Evolutionary conservation across 2,888 invertebrate genomes (phyloP), one percentile per base, ranked within the genome.

Genomic region (Drosophila kuntzei): DNA sequence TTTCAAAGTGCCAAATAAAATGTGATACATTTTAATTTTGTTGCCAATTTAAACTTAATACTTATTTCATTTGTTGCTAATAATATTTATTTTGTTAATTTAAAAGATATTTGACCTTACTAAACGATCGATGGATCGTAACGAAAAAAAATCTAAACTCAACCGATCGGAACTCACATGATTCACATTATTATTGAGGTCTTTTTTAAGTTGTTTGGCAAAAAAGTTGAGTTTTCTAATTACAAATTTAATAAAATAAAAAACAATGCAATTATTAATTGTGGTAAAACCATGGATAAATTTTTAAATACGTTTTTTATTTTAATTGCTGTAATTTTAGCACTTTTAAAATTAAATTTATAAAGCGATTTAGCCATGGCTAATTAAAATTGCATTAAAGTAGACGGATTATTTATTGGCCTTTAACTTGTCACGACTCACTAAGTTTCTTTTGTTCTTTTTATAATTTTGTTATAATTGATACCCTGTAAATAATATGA

Each of bases 251-350:
- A 46, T 20, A 14, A 51, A 39, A 49, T 11, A 49, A 49, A 39
- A 49, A 22, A 32, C 11, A 25, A 27, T 39, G 53, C 34, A 58
- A 50, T 70, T 60, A 36, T 41, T 60, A 69, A 69, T 80, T 62
- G 59, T 47, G 54, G 29, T 57, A 50, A 68, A 69, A 7, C 50
- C 60, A 54, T 47, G 51, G 27, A 34, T 49, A 58, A 51, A 36
- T 53, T 41, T 43, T 32, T 41, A 27, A 16, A n/a, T n/a, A n/a
- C n/a, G n/a, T 27, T 44, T 11, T 46, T 37, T 63, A 66, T 60
- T 62, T 61, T 80, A 77, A 80, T 84, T 80, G 47, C 67, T 18
- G 74, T 55, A 46, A 67, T 85, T 81, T 80, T 79, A 71, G 82
- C 66, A 43, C 63, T 51, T 41, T 34, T 36, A 41, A 25, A 32